These are phyloP conservation scores for Gonioctena quinquepunctata DNA, from an alignment of 1,140 invertebrate species.

Conservation along the genomic window DNA sequence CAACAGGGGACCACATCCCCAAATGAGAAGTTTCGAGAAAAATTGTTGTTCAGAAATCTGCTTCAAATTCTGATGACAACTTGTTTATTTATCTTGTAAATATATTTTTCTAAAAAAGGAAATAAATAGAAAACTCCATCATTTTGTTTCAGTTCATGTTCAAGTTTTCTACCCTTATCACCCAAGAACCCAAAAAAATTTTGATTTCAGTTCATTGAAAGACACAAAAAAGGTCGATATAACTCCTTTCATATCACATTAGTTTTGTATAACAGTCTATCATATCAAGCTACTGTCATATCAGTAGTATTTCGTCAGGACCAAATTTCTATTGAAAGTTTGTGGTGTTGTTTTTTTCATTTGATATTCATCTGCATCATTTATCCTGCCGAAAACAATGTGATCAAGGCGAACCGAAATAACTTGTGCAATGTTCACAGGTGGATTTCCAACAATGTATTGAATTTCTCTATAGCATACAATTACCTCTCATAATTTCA, in stretches of 20 bases:
- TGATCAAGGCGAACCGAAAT: too few species aligned
- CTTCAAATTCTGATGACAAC: background rate
- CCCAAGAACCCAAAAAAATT: too few species aligned
- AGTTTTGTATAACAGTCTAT: too few species aligned
- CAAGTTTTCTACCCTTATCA: too few species aligned
- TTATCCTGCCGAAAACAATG: too few species aligned
- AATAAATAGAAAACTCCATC: background rate
- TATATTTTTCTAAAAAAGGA: conserved; percentile 11
- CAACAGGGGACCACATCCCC: conserved; percentile 64
- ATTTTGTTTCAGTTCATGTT: background rate
- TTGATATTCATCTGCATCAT: background rate
- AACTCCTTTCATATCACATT: background rate
- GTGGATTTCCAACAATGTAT: too few species aligned
- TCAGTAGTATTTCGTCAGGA: too few species aligned
- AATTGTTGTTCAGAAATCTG: background rate
- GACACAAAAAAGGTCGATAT: background rate
- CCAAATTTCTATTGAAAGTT: too few species aligned
- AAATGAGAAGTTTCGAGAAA: background rate
- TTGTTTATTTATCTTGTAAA: conserved; percentile 15
- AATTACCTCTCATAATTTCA: too few species aligned
- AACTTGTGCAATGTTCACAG: too few species aligned
- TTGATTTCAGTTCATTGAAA: background rate
- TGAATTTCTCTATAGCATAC: too few species aligned
- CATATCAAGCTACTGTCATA: too few species aligned
- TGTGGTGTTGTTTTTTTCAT: background rate